Percentiles rank a stretch among this genome's conserved stretches.
Conservation (phyloP, 2,797 vertebrate genomes). For the Molossus molossus region DNA sequence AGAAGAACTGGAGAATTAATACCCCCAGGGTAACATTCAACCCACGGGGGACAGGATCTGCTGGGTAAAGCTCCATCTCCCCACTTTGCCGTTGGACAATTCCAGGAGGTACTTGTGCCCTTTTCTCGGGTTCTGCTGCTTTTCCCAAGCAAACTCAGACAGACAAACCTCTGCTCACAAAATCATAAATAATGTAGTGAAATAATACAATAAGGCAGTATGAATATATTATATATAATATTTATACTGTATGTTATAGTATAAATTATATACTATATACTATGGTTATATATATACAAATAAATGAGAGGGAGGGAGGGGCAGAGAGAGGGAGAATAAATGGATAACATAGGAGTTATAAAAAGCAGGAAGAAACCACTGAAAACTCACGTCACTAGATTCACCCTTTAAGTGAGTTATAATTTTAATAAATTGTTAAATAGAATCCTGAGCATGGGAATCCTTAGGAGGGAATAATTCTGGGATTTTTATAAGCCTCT, state of each 20-base stretch:
- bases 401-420: conserved; percentile 36
- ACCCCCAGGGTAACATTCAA: neutral
- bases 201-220: neutral
- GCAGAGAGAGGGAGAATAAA: no score
- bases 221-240: neutral
- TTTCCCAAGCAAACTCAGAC: conserved; percentile 20
- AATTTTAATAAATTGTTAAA: conserved; percentile 75
- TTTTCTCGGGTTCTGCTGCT: neutral
- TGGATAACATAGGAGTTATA: neutral
- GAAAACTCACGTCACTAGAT: conserved; percentile 6
- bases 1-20: neutral
- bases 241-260: neutral
- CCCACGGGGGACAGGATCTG: no score
- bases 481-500: conserved; percentile 72
- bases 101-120: neutral
- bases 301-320: neutral
- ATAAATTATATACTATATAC: neutral
- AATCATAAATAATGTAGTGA: conserved; percentile 9
- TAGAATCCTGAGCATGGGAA: conserved; percentile 53
- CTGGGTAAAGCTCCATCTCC: neutral
- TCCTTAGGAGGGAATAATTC: conserved; percentile 53
- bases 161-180: neutral
- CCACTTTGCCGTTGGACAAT: neutral
- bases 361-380: neutral
- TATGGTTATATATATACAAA: neutral